Conservation (phyloP, 2,113 vertebrate genomes). For the mouse (Mus musculus) region GRCm39 chr3:87763001-87763500, state of each 20-base stretch:
- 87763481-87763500: background rate
- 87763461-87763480: background rate
- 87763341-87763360: background rate
- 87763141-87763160: too few species aligned
- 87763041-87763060: too few species aligned
- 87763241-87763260: too few species aligned
- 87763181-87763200: background rate
- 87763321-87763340: background rate
- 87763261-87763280: background rate
- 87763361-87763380: background rate
- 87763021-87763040: background rate
- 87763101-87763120: too few species aligned
- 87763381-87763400: background rate
- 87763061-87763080: too few species aligned
- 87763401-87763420: background rate
- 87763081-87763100: too few species aligned
- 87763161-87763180: background rate
- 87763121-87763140: too few species aligned
- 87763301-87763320: background rate
- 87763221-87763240: background rate
- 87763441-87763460: background rate
- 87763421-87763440: background rate
- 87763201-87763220: background rate
- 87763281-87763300: background rate
- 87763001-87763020: background rate